Evolutionary conservation across 2,888 invertebrate species (phyloP), one percentile per base, ranked within the genome.

Genomic region (Andrena hattorfiana): DNA sequence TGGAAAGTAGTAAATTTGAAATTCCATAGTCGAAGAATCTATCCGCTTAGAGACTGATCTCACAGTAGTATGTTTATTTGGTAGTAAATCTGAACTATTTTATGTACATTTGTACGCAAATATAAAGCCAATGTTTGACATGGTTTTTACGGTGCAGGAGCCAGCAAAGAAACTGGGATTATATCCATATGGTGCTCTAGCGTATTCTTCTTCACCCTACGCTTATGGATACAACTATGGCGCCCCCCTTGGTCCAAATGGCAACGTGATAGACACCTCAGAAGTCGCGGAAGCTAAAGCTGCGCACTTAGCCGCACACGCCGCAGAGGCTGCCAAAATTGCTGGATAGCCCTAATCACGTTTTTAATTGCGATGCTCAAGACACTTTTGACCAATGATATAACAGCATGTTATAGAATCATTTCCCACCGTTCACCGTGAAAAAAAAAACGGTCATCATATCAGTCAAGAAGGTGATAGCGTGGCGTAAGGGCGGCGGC

Each of bases 241-340:
- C 26, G 92, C 92, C 3, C 92, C 92, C 26, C 85, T 93, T 48
- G 92, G 88, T 42, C 80, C 86, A 49, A 92, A 91, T 68, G 92
- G 92, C 20, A 90, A 90, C 72, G 92, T 92, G 56, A 84, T 91
- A 51, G 94, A 94, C 84, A 93, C 93, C 10, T 93, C 92, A 26
- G 94, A 93, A 85, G 93, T 94, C 3, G 92, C 91, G 23, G 88
- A 90, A 30, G 93, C 93, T 74, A 94, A 93, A 73, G 91, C 89
- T 30, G 91, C 90, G 26, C 93, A 93, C 83, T 88, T 91, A 13
- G 92, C 91, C 28, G 91, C 90, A 51, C 90, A 90, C 69, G 92
- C 92, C 30, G 75, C 90, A 62, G 89, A 85, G 60, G 79, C 89
- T 5, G 85, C 88, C 8, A 89, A 88, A 80, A 83, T 77, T 59